phyloP scores from a whole-genome alignment of 1,140 invertebrate genomes.

The Papilio helenus region DNA sequence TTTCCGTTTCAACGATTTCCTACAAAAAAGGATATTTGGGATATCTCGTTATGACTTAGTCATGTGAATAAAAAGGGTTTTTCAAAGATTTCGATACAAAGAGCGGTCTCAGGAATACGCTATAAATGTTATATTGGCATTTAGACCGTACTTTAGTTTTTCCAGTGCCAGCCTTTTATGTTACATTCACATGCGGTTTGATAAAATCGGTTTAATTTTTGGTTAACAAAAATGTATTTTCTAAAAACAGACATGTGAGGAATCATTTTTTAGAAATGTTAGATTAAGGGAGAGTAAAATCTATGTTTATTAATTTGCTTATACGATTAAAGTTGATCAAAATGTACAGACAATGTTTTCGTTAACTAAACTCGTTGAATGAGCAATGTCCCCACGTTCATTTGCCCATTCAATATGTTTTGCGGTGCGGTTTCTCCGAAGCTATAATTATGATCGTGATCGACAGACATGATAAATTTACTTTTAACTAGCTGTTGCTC shows the following conservation, averaged over 20 bases:
- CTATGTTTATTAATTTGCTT: neutral
- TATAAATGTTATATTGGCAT: conserved; percentile 1
- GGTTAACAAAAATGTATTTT: neutral
- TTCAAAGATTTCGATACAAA: conserved; percentile 9
- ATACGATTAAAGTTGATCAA: neutral
- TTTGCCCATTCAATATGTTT: conserved; percentile 6
- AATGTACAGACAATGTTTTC: neutral
- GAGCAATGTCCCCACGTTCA: neutral
- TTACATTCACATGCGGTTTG: neutral
- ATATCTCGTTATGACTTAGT: neutral
- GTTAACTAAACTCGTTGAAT: neutral
- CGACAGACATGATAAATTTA: conserved; percentile 17
- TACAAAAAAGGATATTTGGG: neutral
- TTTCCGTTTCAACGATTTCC: neutral
- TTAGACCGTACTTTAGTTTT: conserved; percentile 20
- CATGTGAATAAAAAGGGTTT: conserved; percentile 11
- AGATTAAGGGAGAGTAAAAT: too few species aligned
- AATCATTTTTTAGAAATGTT: too few species aligned
- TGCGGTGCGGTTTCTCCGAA: conserved; percentile 16
- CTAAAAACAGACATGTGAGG: too few species aligned
- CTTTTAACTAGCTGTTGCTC: too few species aligned
- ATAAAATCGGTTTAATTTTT: neutral
- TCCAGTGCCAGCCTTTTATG: neutral
- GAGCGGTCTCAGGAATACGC: neutral
- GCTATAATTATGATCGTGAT: neutral